A percentile compares a stretch with the other conserved stretches of the same genome.
These are phyloP conservation scores for Bungarus multicinctus DNA, from an alignment of 2,113 vertebrate species.

Conservation along the genomic window DNA sequence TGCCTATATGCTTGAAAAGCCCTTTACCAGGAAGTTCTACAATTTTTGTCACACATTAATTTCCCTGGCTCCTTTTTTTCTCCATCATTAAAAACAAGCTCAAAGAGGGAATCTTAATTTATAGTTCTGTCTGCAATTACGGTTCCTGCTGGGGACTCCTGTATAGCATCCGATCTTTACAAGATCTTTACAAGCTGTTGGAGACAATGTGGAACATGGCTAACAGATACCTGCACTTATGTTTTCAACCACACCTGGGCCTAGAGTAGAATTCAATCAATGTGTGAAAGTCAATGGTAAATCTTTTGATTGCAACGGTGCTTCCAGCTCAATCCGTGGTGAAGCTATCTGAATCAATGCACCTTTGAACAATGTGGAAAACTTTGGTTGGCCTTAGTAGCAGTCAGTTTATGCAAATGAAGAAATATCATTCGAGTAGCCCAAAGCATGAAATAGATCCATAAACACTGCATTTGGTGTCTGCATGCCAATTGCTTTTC, in stretches of 20 bases:
- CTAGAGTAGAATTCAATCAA: neutral
- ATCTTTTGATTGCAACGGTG: neutral
- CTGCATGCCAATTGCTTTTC: neutral
- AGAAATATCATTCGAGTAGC: neutral
- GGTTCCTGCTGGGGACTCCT: neutral
- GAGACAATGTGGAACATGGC: neutral
- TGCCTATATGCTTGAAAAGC: neutral
- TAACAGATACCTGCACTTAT: neutral
- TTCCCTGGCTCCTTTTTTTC: neutral
- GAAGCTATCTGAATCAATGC: neutral
- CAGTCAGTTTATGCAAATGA: neutral
- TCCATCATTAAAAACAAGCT: neutral
- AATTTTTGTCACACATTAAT: neutral
- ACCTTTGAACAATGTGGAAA: neutral
- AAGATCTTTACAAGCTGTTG: neutral
- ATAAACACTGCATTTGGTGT: neutral
- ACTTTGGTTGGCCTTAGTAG: neutral
- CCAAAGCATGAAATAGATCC: neutral
- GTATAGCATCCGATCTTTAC: neutral
- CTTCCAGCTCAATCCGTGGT: neutral
- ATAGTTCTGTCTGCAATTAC: neutral
- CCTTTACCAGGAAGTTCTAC: neutral
- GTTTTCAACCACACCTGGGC: neutral
- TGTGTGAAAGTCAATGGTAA: neutral
- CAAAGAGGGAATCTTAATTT: neutral